Conservation (phyloP, 37 sponge, comb jelly and placozoan species). For the Haliclona indistincta region DNA sequence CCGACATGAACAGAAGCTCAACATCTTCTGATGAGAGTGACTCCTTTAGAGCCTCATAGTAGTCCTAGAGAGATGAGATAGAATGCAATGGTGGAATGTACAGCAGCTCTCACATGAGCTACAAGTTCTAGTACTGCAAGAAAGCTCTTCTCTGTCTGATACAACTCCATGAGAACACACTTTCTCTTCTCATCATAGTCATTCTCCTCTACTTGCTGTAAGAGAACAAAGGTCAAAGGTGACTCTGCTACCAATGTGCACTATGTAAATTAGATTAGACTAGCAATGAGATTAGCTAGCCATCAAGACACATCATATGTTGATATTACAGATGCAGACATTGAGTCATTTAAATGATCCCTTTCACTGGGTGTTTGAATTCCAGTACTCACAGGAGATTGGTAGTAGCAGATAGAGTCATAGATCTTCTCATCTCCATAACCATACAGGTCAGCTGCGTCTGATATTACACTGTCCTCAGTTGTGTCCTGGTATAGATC, state of each 20-base stretch:
- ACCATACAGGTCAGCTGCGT: constrained; percentile 73
- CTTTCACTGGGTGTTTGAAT: too few species aligned
- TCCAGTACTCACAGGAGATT: constrained; percentile 19
- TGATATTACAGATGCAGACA: too few species aligned
- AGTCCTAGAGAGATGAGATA: constrained; percentile 33
- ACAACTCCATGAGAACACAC: constrained; percentile 53
- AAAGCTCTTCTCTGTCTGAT: constrained; percentile 80
- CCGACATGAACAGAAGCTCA: constrained; percentile 32
- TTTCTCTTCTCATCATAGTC: constrained; percentile 55
- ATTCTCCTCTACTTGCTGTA: constrained; percentile 17
- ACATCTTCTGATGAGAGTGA: constrained; percentile 44
- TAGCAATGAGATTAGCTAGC: background rate
- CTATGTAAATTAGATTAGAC: too few species aligned
- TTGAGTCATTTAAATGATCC: too few species aligned
- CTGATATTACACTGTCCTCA: constrained; percentile 40
- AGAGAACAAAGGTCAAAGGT: too few species aligned
- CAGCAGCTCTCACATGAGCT: constrained; percentile 17
- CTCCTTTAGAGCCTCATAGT: constrained; percentile 26
- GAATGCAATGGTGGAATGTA: background rate
- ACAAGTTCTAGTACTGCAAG: constrained; percentile 51
- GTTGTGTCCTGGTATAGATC: constrained; percentile 37
- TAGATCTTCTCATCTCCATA: constrained; percentile 79
- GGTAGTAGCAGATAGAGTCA: constrained; percentile 58
- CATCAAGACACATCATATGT: too few species aligned
- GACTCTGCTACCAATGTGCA: too few species aligned